Evolutionary conservation across 2,797 vertebrate species (phyloP), one percentile per base, ranked within the genome.

Genomic region (Hemitrygon akajei): DNA sequence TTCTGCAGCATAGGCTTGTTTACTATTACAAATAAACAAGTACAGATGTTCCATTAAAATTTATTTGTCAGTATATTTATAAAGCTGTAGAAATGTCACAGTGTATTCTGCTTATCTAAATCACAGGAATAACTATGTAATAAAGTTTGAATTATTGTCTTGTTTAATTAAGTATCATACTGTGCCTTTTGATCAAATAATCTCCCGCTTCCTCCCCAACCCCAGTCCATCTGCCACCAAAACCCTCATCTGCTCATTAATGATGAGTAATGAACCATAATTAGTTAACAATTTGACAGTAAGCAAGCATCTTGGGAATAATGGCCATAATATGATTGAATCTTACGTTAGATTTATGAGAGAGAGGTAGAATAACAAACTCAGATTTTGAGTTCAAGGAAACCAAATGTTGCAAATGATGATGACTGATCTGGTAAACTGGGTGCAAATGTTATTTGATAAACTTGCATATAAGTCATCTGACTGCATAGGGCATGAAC

Each of bases 101-200:
- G 86, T 66, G 30, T n/a, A 66, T 34, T 89, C 30, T 37, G 16
- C 58, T 66, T 18, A 20, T 34, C 60, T 63, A 89, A 89, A 89
- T 89, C 14, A 66, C 60, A 66, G n/a, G n/a, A 89, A 89, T 89
- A 66, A 66, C 86, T 34, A 37, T 66, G 86, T 66, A 66, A 89
- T 89, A 37, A 89, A 22, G 16, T 89, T 89, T 89, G 60, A 89
- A 66, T 89, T 89, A 86, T 69, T 89, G 60, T 89, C 60, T 89
- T 63, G 34, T 66, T 89, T 89, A 89, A 89, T 89, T 89, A 89
- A 34, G 40, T 60, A 89, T 89, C 60, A 66, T 66, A 37, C 86
- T 66, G 60, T 63, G 58, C 34, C 58, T 89, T 89, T 89, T 89
- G 30, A 89, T 89, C 14, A 89, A 89, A 66, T n/a, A 7, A 37